Base-by-base conservation (phyloP, 2,113 vertebrate species). In the Rhinoderma darwinii region DNA sequence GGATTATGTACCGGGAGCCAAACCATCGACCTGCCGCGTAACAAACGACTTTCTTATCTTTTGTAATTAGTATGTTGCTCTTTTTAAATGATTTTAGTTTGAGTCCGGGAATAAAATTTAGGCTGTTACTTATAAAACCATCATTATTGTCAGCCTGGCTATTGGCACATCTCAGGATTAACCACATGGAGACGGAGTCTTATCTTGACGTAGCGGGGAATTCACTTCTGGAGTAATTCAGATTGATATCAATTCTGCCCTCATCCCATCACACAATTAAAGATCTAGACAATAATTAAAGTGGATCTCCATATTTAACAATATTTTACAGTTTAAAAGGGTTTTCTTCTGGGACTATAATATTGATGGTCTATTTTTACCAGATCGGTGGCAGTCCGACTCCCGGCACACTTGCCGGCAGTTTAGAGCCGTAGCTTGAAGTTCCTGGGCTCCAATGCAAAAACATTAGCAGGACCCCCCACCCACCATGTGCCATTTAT, bases 51-150 rank as follows among this genome's bases (percentile, higher is more conserved):
- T 43, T 84, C 83, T 56, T 85, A 61, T 63, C 70, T 74, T 27
- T 74, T 61, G 70, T 77, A 85, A 85, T 77, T 85, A 47, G 50
- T 59, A 63, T 77, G 83, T 61, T 77, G 43, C 83, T 59, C 22
- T 75, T 54, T 39, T 27, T 76, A 35, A 83, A 50, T 83, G 43
- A 83, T 83, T 70, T 68, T 47, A 63, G 18, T 32, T 22, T 70
- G 39, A 51, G 80, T 25, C 20, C 37, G 32, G 81, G 44, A 59
- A 61, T 63, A n/a, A 79, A 35, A 79, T 32, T 56, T 30, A 54
- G 15, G 37, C 20, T 18, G 37, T 61, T 27, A 17, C 37, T 81
- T 37, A 27, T 61, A 61, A 39, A 63, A 43, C 35, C 14, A 81
- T 63, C 35, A 27, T 37, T 81, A 81, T 25, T 30, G 78, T 63